Base-by-base conservation (phyloP, 2,888 invertebrate species). In the Epirrhoe alternata region DNA sequence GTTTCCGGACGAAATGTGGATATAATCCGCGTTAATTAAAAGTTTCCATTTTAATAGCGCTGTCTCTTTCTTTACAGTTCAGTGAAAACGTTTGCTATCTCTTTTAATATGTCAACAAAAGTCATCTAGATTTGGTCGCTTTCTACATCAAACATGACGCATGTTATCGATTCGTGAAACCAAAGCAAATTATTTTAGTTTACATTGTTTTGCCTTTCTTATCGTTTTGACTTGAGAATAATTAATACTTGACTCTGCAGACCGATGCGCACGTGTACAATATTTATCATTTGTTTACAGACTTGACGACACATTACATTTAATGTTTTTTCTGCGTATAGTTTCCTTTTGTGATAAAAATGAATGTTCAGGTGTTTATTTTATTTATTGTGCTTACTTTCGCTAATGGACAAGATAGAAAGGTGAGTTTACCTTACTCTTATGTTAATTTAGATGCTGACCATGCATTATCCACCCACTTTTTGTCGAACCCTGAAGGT, bases 381-480 rank as follows among this genome's bases (percentile, higher is more conserved):
- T 62, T 88, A 74, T 72, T 83, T 76, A 75, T 80, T 66, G 69
- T 82, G 62, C 30, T 86, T 64, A 82, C 82, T 33, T 72, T 75
- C 16, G 83, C 76, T 17, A 74, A 74, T 70, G 91, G 87, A 68
- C 85, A 87, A 71, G 89, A 92, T 52, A 87, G 92, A 77, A 84
- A 84, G 87, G 92, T 91, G 75, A 77, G 82, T 76, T 35, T 66
- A 74, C 58, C 7, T 57, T 51, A 64, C 35, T 63, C 57, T 61
- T 56, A n/a, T 47, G 62, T 31, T 51, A 0, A 16, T 49, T 54
- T 65, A 24, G 6, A 24, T 33, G 14, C 12, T 64, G 10, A 10
- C 50, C 24, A 8, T 10, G n/a, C 38, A 61, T 14, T 63, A 51
- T 45, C 71, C 70, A 70, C 65, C 71, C 68, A 64, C 68, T 69